phyloP scores from a whole-genome alignment of 2,113 vertebrate genomes.

The Tretioscincus oriximinensis region DNA sequence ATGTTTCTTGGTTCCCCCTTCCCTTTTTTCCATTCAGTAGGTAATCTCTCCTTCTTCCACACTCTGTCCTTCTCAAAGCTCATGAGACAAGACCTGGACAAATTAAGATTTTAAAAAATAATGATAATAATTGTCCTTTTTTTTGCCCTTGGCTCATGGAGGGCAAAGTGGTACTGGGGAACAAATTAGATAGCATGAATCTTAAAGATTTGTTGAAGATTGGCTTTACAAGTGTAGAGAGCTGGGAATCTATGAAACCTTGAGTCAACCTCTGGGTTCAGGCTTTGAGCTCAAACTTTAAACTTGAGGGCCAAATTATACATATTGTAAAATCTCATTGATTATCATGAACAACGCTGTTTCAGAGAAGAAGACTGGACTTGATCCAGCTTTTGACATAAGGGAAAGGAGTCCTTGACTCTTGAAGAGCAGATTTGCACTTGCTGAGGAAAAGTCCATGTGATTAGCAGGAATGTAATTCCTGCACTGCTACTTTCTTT shows the following conservation, averaged over 20 bases:
- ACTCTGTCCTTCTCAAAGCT: not conserved
- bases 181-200: conserved; percentile 22
- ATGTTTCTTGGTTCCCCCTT: not conserved
- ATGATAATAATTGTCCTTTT: conserved; percentile 15
- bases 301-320: no score
- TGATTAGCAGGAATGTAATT: no score
- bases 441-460: no score
- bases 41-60: not conserved
- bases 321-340: no score
- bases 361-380: no score
- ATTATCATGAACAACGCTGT: no score
- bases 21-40: not conserved
- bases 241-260: not conserved
- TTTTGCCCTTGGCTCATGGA: not conserved
- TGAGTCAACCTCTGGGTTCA: not conserved
- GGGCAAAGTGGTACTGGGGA: conserved; percentile 4
- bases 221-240: not conserved
- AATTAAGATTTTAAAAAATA: not conserved
- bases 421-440: no score
- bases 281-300: not conserved
- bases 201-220: not conserved
- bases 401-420: no score
- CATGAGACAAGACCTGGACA: not conserved
- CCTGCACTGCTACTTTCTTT: no score
- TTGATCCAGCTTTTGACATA: no score